Percentiles rank a stretch among this genome's conserved stretches.
phyloP scores from a whole-genome alignment of 2,888 invertebrate species.

The Eucera pruinosa region DNA sequence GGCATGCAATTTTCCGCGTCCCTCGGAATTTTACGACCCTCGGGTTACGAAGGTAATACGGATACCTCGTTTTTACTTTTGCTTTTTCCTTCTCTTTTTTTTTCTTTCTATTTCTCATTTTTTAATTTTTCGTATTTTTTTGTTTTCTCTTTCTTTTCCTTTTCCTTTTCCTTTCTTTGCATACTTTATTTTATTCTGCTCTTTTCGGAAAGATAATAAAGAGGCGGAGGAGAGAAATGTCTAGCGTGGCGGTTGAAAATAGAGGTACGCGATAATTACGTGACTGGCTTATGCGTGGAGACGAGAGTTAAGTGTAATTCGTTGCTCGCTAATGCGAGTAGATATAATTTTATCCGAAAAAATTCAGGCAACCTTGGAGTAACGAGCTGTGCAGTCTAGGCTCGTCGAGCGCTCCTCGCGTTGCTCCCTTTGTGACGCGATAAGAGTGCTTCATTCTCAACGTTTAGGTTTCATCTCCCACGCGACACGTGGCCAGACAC shows the following conservation, averaged over 20 bases:
- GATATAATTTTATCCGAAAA: constrained; percentile 27
- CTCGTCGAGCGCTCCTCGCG: constrained; percentile 2
- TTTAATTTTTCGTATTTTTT: not conserved
- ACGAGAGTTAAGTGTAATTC: constrained; percentile 36
- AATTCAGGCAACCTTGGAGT: not conserved
- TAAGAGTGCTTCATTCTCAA: constrained; percentile 25
- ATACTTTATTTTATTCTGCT: too few species aligned
- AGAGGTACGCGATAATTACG: constrained; percentile 50
- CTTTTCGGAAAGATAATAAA: constrained; percentile 2
- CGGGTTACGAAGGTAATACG: constrained; percentile 51
- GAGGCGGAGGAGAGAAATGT: too few species aligned
- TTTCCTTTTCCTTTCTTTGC: not conserved
- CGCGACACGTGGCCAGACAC: not conserved
- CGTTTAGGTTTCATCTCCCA: constrained; percentile 13
- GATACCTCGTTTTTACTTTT: constrained; percentile 4
- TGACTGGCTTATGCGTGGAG: constrained; percentile 40
- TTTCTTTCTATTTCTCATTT: too few species aligned
- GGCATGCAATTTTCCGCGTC: constrained; percentile 58
- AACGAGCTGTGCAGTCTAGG: constrained; percentile 2
- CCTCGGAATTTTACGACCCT: constrained; percentile 54
- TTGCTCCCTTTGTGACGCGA: constrained; percentile 12
- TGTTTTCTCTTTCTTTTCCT: not conserved
- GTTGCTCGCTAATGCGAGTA: constrained; percentile 33
- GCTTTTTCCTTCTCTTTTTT: not conserved
- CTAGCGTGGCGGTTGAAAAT: too few species aligned